These are phyloP conservation scores for Exaiptasia diaphana DNA, from an alignment of 64 coral and sea anemone species.

Conservation along the genomic window DNA sequence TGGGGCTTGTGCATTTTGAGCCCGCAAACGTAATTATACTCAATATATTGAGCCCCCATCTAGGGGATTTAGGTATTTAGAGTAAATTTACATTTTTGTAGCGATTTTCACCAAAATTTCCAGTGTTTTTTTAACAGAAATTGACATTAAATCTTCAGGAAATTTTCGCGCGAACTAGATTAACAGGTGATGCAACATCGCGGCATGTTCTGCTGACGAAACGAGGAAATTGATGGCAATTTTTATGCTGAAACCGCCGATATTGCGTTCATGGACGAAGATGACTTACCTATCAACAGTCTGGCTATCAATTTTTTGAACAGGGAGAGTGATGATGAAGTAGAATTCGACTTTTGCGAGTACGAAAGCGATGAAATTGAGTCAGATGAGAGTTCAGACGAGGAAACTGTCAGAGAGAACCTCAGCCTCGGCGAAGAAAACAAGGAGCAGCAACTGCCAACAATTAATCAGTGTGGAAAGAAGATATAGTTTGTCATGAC, in stretches of 20 bases:
- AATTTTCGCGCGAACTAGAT: not conserved
- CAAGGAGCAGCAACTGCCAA: not conserved
- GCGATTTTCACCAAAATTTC: slow-evolving; percentile 28
- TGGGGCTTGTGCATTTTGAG: not conserved
- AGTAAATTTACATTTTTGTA: not conserved
- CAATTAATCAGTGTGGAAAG: slow-evolving; percentile 1
- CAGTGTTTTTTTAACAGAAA: not conserved
- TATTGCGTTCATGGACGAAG: slow-evolving; percentile 18
- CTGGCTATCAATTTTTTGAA: slow-evolving; percentile 16
- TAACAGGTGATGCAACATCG: not conserved
- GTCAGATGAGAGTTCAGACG: slow-evolving; percentile 12
- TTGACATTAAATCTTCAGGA: not conserved
- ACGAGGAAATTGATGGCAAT: slow-evolving; percentile 1
- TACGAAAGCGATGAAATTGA: slow-evolving; percentile 2
- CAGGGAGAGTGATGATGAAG: slow-evolving; percentile 25
- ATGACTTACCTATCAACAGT: slow-evolving; percentile 28
- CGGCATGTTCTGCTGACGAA: not conserved
- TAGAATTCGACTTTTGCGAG: slow-evolving; percentile 22
- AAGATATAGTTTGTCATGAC: slow-evolving; percentile 17
- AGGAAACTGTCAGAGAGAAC: slow-evolving; percentile 16
- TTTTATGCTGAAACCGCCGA: slow-evolving; percentile 10
- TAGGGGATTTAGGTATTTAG: not conserved
- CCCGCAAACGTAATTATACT: not conserved
- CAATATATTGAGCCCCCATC: not conserved
- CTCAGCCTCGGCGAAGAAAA: slow-evolving; percentile 14